A percentile compares a stretch with the other conserved stretches of the same genome.
Evolutionary conservation across 2,888 invertebrate genomes (phyloP).

Genomic region (Spicauda simplicius): DNA sequence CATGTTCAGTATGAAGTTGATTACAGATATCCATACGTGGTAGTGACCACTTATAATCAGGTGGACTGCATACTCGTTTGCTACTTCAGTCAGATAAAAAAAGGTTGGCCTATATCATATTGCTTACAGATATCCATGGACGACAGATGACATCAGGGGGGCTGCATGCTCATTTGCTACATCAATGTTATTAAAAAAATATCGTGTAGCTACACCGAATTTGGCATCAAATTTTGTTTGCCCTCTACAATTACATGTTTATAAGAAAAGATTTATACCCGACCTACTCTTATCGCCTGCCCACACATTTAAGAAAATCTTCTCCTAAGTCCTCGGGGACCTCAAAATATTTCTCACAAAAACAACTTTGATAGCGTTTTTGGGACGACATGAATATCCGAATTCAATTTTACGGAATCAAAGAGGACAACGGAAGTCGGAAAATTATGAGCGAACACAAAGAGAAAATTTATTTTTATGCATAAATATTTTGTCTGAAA

Average conservation of each 20-base stretch:
- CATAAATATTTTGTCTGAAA: too few species aligned
- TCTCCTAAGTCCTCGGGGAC: neutral
- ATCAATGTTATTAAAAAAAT: too few species aligned
- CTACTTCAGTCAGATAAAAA: too few species aligned
- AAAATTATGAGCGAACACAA: neutral
- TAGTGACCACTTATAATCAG: too few species aligned
- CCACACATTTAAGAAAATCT: slow-evolving; percentile 5
- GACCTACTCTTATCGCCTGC: neutral
- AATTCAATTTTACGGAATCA: neutral
- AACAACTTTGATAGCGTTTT: slow-evolving; percentile 1
- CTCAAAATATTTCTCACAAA: neutral
- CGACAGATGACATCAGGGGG: too few species aligned
- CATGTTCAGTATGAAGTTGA: too few species aligned
- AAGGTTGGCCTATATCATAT: too few species aligned
- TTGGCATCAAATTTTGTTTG: neutral
- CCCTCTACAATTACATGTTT: neutral
- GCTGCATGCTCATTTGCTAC: too few species aligned
- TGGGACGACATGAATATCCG: neutral
- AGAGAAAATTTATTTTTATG: too few species aligned
- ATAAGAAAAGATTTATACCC: slow-evolving; percentile 8
- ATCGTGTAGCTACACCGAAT: neutral
- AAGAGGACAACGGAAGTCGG: neutral
- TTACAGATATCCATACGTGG: too few species aligned
- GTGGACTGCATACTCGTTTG: too few species aligned
- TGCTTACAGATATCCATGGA: too few species aligned